Conservation (phyloP, 2,888 invertebrate species). For the Eubasilissa splendida region DNA sequence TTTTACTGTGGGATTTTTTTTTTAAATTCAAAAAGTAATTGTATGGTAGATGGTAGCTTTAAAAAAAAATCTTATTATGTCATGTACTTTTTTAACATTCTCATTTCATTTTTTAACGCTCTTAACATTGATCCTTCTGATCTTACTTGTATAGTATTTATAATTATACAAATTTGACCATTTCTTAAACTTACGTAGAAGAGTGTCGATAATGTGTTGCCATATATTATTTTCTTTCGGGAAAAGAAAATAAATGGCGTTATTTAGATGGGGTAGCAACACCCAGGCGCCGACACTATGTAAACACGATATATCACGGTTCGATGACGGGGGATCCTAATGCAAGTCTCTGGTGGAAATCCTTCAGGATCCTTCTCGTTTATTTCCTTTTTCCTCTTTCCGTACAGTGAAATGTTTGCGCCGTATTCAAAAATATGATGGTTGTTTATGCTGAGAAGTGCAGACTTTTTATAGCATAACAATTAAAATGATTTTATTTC, state of each 20-base stretch:
- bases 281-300: constrained; percentile 30
- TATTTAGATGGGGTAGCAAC: constrained; percentile 42
- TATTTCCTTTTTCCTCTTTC: not conserved
- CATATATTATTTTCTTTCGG: constrained; percentile 27
- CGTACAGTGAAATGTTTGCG: not conserved
- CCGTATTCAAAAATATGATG: not conserved
- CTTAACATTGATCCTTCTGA: too few relatives aligned
- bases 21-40: not conserved
- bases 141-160: too few relatives aligned
- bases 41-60: too few relatives aligned
- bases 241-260: constrained; percentile 35
- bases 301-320: constrained; percentile 53
- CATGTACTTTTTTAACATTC: too few relatives aligned
- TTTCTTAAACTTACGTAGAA: constrained; percentile 4
- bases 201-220: constrained; percentile 31
- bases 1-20: not conserved
- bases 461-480: too few relatives aligned
- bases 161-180: too few relatives aligned
- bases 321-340: constrained; percentile 40
- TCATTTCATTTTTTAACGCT: too few relatives aligned
- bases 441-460: too few relatives aligned
- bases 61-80: too few relatives aligned
- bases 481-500: too few relatives aligned
- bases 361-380: not conserved
- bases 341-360: constrained; percentile 13